These are phyloP conservation scores for Wasmannia auropunctata DNA, from an alignment of 1,140 invertebrate genomes.

Conservation along the genomic window DNA sequence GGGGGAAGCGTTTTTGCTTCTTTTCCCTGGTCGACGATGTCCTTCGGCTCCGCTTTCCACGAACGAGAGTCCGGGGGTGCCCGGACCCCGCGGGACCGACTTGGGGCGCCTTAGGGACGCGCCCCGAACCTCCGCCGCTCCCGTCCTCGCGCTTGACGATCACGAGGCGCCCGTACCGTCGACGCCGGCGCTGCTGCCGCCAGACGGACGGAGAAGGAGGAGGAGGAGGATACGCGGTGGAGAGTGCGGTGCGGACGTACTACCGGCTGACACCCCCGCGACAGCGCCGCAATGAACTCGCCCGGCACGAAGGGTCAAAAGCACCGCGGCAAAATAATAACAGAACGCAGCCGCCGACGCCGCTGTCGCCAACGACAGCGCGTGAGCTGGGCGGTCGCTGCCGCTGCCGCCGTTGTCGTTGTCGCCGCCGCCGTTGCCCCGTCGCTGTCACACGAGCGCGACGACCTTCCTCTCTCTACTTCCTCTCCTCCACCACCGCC, in stretches of 20 bases:
- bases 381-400: conserved; percentile 36
- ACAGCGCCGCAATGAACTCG: conserved; percentile 80
- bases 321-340: conserved; percentile 83
- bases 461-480: conserved; percentile 40
- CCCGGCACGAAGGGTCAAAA: conserved; percentile 81
- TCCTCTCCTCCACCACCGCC: neutral
- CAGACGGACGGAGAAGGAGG: conserved; percentile 54
- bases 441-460: conserved; percentile 43
- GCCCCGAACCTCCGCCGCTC: no score
- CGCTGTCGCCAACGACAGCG: conserved; percentile 60
- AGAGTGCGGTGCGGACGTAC: conserved; percentile 50
- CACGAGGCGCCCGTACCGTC: conserved; percentile 60
- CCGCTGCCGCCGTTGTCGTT: neutral
- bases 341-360: conserved; percentile 70
- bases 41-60: no score
- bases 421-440: conserved; percentile 15
- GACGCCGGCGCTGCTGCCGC: conserved; percentile 56
- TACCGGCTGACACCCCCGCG: conserved; percentile 74
- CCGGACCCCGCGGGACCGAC: conserved; percentile 47
- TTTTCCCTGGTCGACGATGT: neutral
- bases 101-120: conserved; percentile 54
- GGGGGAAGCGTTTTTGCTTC: no score
- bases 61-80: neutral
- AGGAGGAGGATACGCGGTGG: conserved; percentile 11
- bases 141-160: conserved; percentile 52